These are phyloP conservation scores for Andrena bicolor DNA, from an alignment of 2,888 invertebrate species.

Conservation along the genomic window DNA sequence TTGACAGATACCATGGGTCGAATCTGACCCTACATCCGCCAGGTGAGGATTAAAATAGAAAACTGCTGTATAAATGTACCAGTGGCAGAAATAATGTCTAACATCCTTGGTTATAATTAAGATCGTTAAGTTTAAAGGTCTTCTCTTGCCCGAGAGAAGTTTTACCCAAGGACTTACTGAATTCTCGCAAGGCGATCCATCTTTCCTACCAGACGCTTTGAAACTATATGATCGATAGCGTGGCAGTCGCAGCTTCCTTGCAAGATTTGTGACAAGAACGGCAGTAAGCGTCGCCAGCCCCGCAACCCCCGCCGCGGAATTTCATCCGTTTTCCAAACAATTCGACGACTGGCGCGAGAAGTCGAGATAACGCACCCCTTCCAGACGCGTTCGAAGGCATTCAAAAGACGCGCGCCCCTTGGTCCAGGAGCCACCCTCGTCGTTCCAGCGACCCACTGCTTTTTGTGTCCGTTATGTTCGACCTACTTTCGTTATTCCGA, in stretches of 20 bases:
- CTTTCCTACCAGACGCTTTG: too few species aligned
- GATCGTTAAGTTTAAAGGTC: too few species aligned
- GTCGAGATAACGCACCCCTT: conserved; percentile 48
- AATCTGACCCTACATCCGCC: too few species aligned
- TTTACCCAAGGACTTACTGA: too few species aligned
- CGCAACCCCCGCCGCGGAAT: conserved; percentile 9
- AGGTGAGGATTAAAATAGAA: too few species aligned
- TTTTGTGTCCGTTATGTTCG: conserved; percentile 48
- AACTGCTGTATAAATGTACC: too few species aligned
- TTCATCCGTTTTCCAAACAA: conserved; percentile 37
- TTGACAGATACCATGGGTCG: too few species aligned
- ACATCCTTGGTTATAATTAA: too few species aligned
- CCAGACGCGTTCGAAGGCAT: conserved; percentile 32
- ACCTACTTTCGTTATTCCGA: conserved; percentile 57
- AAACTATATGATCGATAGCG: not conserved
- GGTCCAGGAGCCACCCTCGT: conserved; percentile 43
- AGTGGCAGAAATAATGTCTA: too few species aligned
- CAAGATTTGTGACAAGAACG: not conserved
- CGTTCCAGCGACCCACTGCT: conserved; percentile 44
- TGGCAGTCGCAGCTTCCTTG: not conserved
- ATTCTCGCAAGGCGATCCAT: too few species aligned
- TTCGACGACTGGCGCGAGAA: conserved; percentile 11
- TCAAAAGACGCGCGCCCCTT: conserved; percentile 56
- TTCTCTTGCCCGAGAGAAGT: too few species aligned
- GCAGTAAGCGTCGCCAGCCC: not conserved